Conservation (phyloP, 2,113 vertebrate species). For the Eolophus roseicapilla region DNA sequence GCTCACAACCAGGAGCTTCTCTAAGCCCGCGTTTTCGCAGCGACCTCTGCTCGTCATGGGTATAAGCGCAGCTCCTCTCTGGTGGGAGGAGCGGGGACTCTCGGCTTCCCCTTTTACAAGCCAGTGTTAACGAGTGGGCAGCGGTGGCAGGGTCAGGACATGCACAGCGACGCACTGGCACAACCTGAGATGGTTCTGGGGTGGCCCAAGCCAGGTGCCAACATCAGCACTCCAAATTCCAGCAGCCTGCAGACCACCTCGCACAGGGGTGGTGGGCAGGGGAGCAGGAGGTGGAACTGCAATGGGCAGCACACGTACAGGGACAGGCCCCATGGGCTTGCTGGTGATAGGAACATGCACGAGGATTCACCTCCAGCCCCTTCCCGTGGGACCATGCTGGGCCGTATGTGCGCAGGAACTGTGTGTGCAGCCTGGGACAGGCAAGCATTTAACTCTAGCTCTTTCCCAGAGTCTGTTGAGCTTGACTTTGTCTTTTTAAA, state of each 20-base stretch:
- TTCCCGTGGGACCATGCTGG: accelerated
- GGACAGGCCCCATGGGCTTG: not conserved
- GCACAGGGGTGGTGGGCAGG: not conserved
- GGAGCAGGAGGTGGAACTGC: not conserved
- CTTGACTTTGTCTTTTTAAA: not conserved
- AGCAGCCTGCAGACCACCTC: not conserved
- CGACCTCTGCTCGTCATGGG: not conserved
- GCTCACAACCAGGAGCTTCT: not conserved
- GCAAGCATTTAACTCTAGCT: accelerated
- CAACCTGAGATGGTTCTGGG: not conserved
- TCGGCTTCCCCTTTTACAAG: not conserved
- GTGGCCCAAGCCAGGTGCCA: not conserved
- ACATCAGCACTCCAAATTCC: accelerated
- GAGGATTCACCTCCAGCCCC: not conserved
- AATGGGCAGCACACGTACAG: not conserved
- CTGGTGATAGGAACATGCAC: accelerated
- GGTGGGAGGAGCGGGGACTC: not conserved
- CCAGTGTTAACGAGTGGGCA: accelerated
- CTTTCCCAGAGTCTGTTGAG: not conserved
- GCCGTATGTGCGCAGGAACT: not conserved
- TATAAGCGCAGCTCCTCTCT: not conserved
- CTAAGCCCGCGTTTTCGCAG: not conserved
- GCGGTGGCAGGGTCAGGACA: not conserved
- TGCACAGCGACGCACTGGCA: accelerated
- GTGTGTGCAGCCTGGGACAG: not conserved